Evolutionary conservation across 2,797 vertebrate genomes (phyloP), one percentile per base, ranked within the genome.

Genomic region (Nothura maculosa): DNA sequence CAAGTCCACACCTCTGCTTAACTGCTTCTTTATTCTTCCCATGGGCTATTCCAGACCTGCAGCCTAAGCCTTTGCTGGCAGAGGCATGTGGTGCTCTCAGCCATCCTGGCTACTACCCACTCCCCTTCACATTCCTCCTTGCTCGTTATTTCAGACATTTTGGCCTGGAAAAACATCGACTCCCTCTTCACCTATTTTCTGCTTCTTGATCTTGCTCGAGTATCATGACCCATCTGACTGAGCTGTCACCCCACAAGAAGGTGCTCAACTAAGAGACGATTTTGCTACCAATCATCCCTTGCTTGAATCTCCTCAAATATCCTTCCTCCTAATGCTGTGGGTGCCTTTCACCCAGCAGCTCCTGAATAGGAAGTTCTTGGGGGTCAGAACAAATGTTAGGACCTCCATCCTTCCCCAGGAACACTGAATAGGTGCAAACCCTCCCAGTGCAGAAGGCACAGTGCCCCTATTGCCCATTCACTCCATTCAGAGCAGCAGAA

Each of bases 1-100:
- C 85, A 90, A 78, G 32, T 89, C 94, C 93, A 94, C 86, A 93
- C 81, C 92, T 96, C 94, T 83, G 45, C 69, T 73, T 89, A 94
- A 89, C 6, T 13, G 81, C 81, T 75, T 63, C 94, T 92, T 92
- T 94, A 92, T 87, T 78, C 84, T 92, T 95, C 95, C 94, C 94
- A 55, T 3, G 60, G 84, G 95, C 66, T 76, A 25, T 52, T 75
- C 48, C 83, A 85, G 94, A 90, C 73, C 86, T 52, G 81, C 86
- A 94, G 95, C 90, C 62, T 48, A 83, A 94, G 81, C 73, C 76
- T 82, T 24, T 0, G 4, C 89, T 96, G 94, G 92, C 54, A 0
- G 86, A 81, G 75, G 50, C 13, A 69, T 40, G 84, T 76, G 32
- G 13, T 1, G 10, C 67, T 83, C 76, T 62, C 93, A 90, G 92